These are phyloP conservation scores for Chelon auratus DNA, from an alignment of 2,797 vertebrate species.

Conservation along the genomic window DNA sequence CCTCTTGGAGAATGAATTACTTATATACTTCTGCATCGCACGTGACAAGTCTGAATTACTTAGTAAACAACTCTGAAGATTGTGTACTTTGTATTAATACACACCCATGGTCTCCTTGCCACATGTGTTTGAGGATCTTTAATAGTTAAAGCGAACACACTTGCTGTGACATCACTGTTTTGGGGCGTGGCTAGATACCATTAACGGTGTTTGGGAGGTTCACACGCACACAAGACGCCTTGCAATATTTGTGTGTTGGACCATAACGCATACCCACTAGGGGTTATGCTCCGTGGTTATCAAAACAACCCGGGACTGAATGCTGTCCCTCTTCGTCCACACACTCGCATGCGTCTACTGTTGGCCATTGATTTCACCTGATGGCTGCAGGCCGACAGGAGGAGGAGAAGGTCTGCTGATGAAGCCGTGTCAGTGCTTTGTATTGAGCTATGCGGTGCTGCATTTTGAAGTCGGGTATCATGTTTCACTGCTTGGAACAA, in stretches of 20 bases:
- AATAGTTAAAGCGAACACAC: neutral
- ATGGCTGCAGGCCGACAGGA: constrained; percentile 24
- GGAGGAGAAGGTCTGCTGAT: neutral
- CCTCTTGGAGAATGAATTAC: no score
- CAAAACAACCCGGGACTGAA: neutral
- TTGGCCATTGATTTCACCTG: constrained; percentile 37
- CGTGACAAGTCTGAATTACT: no score
- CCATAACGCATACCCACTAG: neutral
- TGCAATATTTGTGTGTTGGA: neutral
- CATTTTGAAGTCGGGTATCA: constrained; percentile 36
- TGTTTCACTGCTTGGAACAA: constrained; percentile 46
- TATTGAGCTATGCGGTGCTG: constrained; percentile 20
- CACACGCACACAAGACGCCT: neutral
- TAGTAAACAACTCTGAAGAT: no score
- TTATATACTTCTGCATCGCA: no score
- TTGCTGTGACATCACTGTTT: constrained; percentile 8
- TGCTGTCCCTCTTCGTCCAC: neutral
- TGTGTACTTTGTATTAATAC: no score
- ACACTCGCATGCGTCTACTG: neutral
- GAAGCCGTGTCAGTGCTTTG: constrained; percentile 8
- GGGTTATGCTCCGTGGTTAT: neutral
- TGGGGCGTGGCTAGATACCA: neutral
- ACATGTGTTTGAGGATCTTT: no score
- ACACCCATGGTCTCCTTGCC: neutral
- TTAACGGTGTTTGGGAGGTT: neutral